Base-by-base conservation (phyloP, 2,888 invertebrate species). In the Drosophila nigricruria region DNA sequence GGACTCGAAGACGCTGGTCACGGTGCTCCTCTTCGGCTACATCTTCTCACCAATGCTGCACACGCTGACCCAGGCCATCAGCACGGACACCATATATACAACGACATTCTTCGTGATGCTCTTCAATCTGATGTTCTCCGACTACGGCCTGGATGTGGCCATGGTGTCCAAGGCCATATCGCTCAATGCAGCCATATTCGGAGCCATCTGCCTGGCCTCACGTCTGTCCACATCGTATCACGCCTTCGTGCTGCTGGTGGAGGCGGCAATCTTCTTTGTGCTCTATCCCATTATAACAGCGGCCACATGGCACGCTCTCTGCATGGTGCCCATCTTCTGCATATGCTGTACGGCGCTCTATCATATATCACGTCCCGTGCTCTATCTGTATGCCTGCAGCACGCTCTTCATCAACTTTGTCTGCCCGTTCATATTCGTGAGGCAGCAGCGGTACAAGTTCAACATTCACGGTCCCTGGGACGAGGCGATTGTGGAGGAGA, bases 391-490 rank as follows among this genome's bases (percentile, higher is more conserved):
- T 92, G 81, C 95, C 6, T 86, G 94, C 9, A 92, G 94, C 45
- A 93, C 96, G 10, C 73, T 95, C 12, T 94, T 96, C 86, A 93
- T 97, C 40, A 96, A 95, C 90, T 90, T 96, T 12, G 93, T 96
- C 56, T 97, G 96, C 90, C 97, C 97, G 0, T 91, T 94, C 4
- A 94, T 96, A 91, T 98, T 97, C 93, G 95, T 96, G 0, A 93
- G 93, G 59, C 96, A 96, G 94, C 97, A 97, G 90, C 95, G 94
- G 40, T 95, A 96, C 91, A 98, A 97, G 90, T 96, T 96, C 88
- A 99, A 98, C 92, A 98, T 98, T 73, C 96, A 98, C 92, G 99
- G 99, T 0, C 99, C 99, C 0, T 99, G 99, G 99, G 99, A 99
- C 92, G 99, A 99, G 91, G 99, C 99, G 14, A 93, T 97, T 82